Evolutionary conservation across 2,797 vertebrate species (phyloP).

Genomic region (Emys orbicularis): DNA sequence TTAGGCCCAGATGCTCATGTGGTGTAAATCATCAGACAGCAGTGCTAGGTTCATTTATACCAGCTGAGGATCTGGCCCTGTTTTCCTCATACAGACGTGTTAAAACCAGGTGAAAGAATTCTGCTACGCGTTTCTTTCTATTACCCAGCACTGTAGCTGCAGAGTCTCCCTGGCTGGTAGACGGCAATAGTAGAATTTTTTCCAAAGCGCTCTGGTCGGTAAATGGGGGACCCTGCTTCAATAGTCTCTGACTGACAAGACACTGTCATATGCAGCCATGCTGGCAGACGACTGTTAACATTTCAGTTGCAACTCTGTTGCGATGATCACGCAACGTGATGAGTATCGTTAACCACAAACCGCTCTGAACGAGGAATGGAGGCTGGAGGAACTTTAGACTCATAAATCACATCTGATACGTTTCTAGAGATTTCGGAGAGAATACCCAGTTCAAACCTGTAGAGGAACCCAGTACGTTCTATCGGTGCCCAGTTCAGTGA

Average conservation of each 20-base stretch:
- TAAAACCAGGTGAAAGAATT: neutral
- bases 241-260: neutral
- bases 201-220: neutral
- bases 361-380: rapidly evolving
- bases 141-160: neutral
- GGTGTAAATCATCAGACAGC: neutral
- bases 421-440: neutral
- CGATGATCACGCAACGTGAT: rapidly evolving
- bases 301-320: rapidly evolving
- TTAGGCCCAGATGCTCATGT: neutral
- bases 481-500: neutral
- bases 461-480: rapidly evolving
- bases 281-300: neutral
- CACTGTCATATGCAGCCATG: rapidly evolving
- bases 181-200: neutral
- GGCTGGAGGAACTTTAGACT: rapidly evolving
- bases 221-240: neutral
- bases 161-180: neutral
- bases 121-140: neutral
- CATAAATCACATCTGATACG: neutral
- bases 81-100: neutral
- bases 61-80: neutral
- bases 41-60: neutral
- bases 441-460: neutral
- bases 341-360: rapidly evolving